These are phyloP conservation scores for Gyps fulvus DNA, from an alignment of 2,113 vertebrate genomes.

Conservation along the genomic window DNA sequence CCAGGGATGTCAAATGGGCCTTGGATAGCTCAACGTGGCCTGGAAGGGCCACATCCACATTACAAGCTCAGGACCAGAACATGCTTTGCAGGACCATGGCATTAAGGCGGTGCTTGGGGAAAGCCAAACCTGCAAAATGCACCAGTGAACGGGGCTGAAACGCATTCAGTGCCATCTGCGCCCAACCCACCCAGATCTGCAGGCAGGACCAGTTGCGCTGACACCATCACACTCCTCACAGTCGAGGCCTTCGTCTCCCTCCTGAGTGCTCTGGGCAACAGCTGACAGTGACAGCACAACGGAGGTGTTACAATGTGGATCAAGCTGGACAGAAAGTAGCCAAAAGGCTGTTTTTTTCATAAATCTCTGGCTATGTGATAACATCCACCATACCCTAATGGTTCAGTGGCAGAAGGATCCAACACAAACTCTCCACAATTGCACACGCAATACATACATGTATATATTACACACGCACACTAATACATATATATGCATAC, in stretches of 20 bases:
- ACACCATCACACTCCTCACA: neutral
- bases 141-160: fast-evolving
- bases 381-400: neutral
- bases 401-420: neutral
- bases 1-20: neutral
- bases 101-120: fast-evolving
- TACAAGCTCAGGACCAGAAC: neutral
- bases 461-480: no score
- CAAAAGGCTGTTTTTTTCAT: neutral
- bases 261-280: neutral
- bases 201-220: neutral
- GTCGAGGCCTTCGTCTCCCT: fast-evolving
- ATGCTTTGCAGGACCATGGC: neutral
- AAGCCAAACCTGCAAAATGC: neutral
- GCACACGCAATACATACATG: neutral
- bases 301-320: neutral
- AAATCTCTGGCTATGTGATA: neutral
- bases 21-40: neutral
- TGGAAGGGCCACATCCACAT: neutral
- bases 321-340: neutral
- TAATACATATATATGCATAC: neutral
- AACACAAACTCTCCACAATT: neutral
- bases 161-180: fast-evolving
- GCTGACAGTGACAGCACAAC: fast-evolving
- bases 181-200: fast-evolving